Evolutionary conservation across 2,888 invertebrate genomes (phyloP).

Genomic region (Polydrusus pterygomalis): DNA sequence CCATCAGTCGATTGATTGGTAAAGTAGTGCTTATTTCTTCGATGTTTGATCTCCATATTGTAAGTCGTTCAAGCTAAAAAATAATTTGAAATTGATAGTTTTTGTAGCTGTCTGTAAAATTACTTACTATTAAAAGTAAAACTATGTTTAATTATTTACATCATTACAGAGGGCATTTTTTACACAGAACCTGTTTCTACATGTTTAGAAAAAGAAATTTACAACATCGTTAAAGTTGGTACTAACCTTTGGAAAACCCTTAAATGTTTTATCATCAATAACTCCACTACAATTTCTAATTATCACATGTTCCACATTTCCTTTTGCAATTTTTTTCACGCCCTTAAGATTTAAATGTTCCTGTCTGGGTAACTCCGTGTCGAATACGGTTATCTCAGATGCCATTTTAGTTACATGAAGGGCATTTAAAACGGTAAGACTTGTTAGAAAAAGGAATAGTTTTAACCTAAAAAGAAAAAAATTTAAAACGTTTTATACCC

Average conservation of each 20-base stretch:
- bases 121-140: too few relatives aligned
- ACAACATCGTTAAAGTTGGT: neutral
- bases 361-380: slow-evolving; percentile 19
- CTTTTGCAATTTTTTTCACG: slow-evolving; percentile 31
- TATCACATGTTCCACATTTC: slow-evolving; percentile 31
- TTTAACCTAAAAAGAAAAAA: slow-evolving; percentile 33
- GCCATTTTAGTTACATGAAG: slow-evolving; percentile 32
- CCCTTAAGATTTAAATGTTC: slow-evolving; percentile 24
- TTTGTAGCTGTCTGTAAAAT: too few relatives aligned
- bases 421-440: neutral
- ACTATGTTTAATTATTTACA: too few relatives aligned
- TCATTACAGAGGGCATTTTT: too few relatives aligned
- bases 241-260: slow-evolving; percentile 47
- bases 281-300: slow-evolving; percentile 41
- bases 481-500: too few relatives aligned
- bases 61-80: slow-evolving; percentile 41
- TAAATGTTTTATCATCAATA: slow-evolving; percentile 41
- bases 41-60: slow-evolving; percentile 43
- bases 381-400: slow-evolving; percentile 20
- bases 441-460: neutral
- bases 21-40: slow-evolving; percentile 34
- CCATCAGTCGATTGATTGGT: slow-evolving; percentile 20
- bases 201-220: neutral
- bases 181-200: too few relatives aligned
- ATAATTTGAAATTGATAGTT: neutral